Base-by-base conservation (phyloP, 2,113 vertebrate genomes). In the Stictonetta naevosa region DNA sequence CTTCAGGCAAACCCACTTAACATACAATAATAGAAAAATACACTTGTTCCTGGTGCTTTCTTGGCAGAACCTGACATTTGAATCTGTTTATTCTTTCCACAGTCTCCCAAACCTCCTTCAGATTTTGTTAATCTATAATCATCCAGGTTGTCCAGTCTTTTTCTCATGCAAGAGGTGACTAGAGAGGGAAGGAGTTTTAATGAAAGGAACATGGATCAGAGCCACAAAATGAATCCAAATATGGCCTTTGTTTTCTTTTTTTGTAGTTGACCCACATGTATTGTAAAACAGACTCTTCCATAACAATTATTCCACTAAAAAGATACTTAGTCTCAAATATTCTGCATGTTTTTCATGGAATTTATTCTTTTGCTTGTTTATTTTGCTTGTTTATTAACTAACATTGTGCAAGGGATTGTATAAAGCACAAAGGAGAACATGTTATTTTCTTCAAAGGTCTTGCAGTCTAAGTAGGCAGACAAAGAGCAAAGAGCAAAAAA, bases 41-140 rank as follows among this genome's bases (percentile, higher is more conserved):
- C 84, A 67, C 92, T 95, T 58, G 53, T 91, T 94, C 94, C 89
- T 87, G 84, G 89, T 87, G 71, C 48, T 62, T 86, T 87, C 63
- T 94, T 82, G 53, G 89, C 84, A 93, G 40, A 95, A 87, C 55
- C 40, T 63, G 74, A 74, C 17, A 46, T 85, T 92, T 18, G 3
- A 87, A 26, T 69, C 66, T 84, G 60, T 84, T 82, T 91, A 76
- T 82, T 86, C 38, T 79, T 94, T 86, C 44, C 11, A n/a, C 7
- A 2, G 3, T 63, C 87, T 89, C 84, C 34, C 71, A 40, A 76
- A 53, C 4, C 44, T 55, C 33, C 25, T 89, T 53, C 44, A 62
- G 71, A 80, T 73, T 94, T 85, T 85, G 44, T 67, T 80, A 15
- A 77, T 92, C 52, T 82, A 8, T 64, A 62, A 77, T n/a, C 28